Evolutionary conservation across 2,113 vertebrate genomes (phyloP).

Genomic region (Ciconia boyciana): DNA sequence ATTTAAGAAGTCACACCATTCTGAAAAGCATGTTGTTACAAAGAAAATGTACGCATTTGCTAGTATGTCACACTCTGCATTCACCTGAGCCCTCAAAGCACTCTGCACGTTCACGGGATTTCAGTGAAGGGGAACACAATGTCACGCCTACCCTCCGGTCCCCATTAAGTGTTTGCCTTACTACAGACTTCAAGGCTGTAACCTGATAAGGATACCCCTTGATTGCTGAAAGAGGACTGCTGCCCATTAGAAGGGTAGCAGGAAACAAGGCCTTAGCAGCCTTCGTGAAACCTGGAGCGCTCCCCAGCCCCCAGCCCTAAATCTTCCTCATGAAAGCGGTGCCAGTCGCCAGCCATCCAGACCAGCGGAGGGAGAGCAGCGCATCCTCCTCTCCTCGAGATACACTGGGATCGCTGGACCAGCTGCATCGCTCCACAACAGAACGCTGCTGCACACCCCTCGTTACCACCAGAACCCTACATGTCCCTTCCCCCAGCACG

Average conservation of each 20-base stretch:
- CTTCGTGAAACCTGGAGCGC: neutral
- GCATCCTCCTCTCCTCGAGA: accelerated
- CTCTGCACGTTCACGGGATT: neutral
- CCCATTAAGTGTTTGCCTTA: neutral
- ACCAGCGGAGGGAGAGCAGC: neutral
- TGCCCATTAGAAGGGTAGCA: neutral
- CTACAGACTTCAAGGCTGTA: neutral
- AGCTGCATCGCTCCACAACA: neutral
- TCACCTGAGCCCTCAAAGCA: neutral
- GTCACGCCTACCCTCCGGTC: neutral
- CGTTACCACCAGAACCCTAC: neutral
- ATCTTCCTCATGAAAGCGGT: neutral
- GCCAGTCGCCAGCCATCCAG: neutral
- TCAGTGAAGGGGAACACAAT: neutral
- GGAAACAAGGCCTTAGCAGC: neutral
- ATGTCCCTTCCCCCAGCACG: neutral
- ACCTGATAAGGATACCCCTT: neutral
- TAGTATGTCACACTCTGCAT: neutral
- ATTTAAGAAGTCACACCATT: neutral
- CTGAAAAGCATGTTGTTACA: neutral
- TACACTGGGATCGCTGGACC: neutral
- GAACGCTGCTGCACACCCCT: neutral
- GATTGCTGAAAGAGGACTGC: neutral
- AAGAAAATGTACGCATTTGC: neutral
- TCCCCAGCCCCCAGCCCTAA: neutral